phyloP scores from a whole-genome alignment of 1,140 invertebrate species.

The Drosophila bocqueti region DNA sequence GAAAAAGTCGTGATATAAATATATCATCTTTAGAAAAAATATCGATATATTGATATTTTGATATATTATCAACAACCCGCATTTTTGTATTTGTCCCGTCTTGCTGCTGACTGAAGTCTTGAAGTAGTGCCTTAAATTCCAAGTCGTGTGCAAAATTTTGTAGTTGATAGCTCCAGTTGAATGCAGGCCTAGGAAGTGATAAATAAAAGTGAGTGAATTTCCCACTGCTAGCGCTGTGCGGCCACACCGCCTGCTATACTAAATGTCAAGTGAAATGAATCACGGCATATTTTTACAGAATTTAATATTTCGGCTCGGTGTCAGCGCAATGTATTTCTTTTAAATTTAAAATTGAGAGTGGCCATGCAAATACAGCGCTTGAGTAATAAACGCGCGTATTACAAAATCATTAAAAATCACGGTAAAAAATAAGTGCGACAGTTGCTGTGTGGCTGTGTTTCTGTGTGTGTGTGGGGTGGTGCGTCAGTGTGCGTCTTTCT shows the following conservation, averaged over 20 bases:
- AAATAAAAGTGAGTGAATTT: conserved; percentile 59
- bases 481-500: conserved; percentile 50
- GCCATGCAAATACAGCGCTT: conserved; percentile 39
- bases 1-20: no score
- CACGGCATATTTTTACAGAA: conserved; percentile 28
- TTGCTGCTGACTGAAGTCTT: conserved; percentile 43
- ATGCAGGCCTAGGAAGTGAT: conserved; percentile 48
- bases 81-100: conserved; percentile 45
- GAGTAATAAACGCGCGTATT: conserved; percentile 76
- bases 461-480: conserved; percentile 35
- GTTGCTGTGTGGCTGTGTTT: conserved; percentile 42
- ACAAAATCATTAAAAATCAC: conserved; percentile 82
- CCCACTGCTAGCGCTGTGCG: conserved; percentile 46
- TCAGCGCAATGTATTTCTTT: conserved; percentile 20
- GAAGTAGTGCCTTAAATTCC: conserved; percentile 41
- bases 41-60: no score
- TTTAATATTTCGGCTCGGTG: conserved; percentile 14
- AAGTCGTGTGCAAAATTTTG: conserved; percentile 52
- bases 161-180: conserved; percentile 39
- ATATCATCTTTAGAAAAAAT: no score
- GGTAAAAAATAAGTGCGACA: conserved; percentile 79
- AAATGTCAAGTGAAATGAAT: conserved; percentile 66
- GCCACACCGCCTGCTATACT: conserved; percentile 34
- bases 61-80: neutral
- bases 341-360: conserved; percentile 2